Evolutionary conservation across 2,888 invertebrate species (phyloP).

Genomic region (Orchesella flavescens): DNA sequence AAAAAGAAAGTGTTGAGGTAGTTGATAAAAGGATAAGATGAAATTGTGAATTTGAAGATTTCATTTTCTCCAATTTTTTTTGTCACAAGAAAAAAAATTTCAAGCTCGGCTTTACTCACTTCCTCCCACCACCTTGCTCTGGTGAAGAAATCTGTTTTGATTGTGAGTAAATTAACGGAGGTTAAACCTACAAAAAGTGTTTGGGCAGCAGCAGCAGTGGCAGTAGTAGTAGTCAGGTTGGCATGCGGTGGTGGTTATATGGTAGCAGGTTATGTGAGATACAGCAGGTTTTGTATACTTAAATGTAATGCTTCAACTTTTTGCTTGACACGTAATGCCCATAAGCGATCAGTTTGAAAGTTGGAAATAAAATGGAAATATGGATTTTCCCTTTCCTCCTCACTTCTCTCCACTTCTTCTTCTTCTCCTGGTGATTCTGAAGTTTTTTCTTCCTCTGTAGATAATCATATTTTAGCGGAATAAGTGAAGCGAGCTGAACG

Average conservation of each 20-base stretch:
- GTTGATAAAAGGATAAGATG: too few relatives aligned
- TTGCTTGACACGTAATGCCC: conserved; percentile 59
- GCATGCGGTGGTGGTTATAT: not conserved
- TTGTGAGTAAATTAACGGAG: not conserved
- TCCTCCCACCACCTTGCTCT: not conserved
- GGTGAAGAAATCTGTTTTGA: not conserved
- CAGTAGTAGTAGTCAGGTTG: not conserved
- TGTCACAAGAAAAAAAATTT: not conserved
- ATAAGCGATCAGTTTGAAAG: conserved; percentile 56
- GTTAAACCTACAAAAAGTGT: not conserved
- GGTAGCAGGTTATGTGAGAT: not conserved
- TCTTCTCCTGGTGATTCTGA: conserved; percentile 31
- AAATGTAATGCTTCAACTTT: too few relatives aligned
- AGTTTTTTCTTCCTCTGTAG: conserved; percentile 35
- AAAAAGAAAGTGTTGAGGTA: too few relatives aligned
- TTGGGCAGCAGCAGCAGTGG: too few relatives aligned
- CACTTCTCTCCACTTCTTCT: not conserved
- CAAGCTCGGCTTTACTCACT: conserved; percentile 9
- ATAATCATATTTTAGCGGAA: conserved; percentile 54
- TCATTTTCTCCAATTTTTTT: conserved; percentile 12
- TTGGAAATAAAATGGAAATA: conserved; percentile 57
- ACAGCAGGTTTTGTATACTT: conserved; percentile 23
- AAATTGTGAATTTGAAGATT: not conserved
- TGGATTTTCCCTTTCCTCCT: conserved; percentile 43
- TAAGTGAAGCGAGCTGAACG: conserved; percentile 31